Evolutionary conservation across 2,888 invertebrate species (phyloP), one percentile per base, ranked within the genome.

Genomic region (Lochmaea crataegi): DNA sequence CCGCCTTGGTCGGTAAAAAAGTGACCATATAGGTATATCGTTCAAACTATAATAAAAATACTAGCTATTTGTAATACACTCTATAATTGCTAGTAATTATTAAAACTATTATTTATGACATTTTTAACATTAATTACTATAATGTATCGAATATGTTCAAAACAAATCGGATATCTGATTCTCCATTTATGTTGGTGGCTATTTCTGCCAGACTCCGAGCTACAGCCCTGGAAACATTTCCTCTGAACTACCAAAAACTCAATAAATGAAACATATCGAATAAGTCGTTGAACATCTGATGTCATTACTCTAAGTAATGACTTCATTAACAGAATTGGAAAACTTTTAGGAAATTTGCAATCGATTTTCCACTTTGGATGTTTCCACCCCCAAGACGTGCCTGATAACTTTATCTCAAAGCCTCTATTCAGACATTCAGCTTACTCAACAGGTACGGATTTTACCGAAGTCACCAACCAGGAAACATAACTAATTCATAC

Each of bases 291-390:
- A 65, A 65, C 65, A 60, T 73, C 63, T 68, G 64, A 74, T 71
- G 68, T 67, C 69, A 68, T 74, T 74, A 74, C 71, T 66, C 38
- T 67, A 71, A 74, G 74, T 74, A 74, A 74, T 67, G 74, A 71
- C 71, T 67, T 74, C 71, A 74, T 74, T 74, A 74, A 67, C 67
- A 57, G 61, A 74, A 74, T 74, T 74, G 74, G 64, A 67, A 74
- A 74, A 74, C 71, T 71, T 74, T 68, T 67, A 70, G 74, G 74
- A 68, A 71, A 68, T 74, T 69, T 64, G 42, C 51, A 48, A 73
- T 73, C 68, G 73, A 73, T 73, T 69, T 73, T 73, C 68, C 53
- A 61, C 65, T 60, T 51, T 63, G 38, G 57, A 26, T 70, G 56
- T 70, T 64, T 65, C 61, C 64, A 41, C 51, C 58, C 64, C 18